phyloP scores from a whole-genome alignment of 2,797 vertebrate species.

The Margarornis squamiger region DNA sequence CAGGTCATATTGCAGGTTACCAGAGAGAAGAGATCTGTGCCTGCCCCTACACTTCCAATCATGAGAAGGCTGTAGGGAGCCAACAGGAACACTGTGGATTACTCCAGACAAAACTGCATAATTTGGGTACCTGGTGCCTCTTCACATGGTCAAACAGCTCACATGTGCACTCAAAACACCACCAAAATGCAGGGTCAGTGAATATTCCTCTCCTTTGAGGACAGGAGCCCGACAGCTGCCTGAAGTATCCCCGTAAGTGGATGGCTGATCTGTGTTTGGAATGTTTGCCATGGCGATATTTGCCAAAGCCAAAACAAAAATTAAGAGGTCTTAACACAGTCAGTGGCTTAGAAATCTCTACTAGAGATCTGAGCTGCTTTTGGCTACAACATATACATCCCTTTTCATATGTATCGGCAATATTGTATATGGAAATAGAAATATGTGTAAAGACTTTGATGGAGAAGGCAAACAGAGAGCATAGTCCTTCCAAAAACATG shows the following conservation, averaged over 20 bases:
- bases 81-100: rapidly evolving
- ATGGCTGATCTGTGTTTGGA: background rate
- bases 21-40: background rate
- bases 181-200: background rate
- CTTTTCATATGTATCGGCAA: rapidly evolving
- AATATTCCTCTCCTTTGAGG: background rate
- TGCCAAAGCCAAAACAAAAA: background rate
- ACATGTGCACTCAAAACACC: no score
- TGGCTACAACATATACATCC: background rate
- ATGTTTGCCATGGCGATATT: background rate
- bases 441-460: background rate
- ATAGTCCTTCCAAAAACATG: background rate
- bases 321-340: background rate
- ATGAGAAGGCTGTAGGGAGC: background rate
- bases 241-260: rapidly evolving
- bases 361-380: background rate
- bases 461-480: background rate
- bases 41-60: background rate
- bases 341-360: background rate
- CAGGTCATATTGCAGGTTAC: background rate
- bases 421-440: background rate
- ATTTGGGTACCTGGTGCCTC: background rate
- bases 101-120: background rate
- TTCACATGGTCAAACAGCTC: background rate
- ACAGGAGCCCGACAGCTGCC: rapidly evolving